Percentiles rank a stretch among this genome's conserved stretches.
These are phyloP conservation scores for Torymus texanus DNA, from an alignment of 2,888 invertebrate genomes.

Conservation along the genomic window DNA sequence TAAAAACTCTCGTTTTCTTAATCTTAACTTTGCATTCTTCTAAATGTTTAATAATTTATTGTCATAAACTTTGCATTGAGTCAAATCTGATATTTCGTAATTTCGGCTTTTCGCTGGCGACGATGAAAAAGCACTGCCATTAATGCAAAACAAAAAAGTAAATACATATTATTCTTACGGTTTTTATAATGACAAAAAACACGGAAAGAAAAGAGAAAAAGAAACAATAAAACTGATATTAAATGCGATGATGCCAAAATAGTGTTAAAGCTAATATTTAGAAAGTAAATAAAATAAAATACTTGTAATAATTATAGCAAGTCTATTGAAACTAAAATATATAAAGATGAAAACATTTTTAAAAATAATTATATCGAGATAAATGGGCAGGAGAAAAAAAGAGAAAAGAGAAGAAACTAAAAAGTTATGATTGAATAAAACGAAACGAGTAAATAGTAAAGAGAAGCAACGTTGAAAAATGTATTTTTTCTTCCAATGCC, in stretches of 20 bases:
- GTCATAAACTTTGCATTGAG: constrained; percentile 9
- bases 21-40: constrained; percentile 48
- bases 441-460: constrained; percentile 58
- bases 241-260: constrained; percentile 74
- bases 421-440: constrained; percentile 62
- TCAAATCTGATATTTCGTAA: constrained; percentile 30
- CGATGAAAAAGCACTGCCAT: constrained; percentile 54
- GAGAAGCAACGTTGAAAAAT: constrained; percentile 67
- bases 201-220: constrained; percentile 37
- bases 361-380: constrained; percentile 61
- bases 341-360: constrained; percentile 65
- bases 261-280: constrained; percentile 73
- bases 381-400: constrained; percentile 57
- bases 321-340: constrained; percentile 67
- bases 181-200: constrained; percentile 57
- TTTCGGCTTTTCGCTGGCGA: constrained; percentile 36
- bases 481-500: constrained; percentile 75
- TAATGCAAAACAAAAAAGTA: constrained; percentile 48
- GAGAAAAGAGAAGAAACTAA: constrained; percentile 58
- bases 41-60: constrained; percentile 20
- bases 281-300: constrained; percentile 64
- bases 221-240: constrained; percentile 61
- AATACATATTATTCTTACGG: constrained; percentile 53
- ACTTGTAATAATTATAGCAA: constrained; percentile 68
- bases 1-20: constrained; percentile 37